Evolutionary conservation across 2,797 vertebrate species (phyloP), one percentile per base, ranked within the genome.

Genomic region (Brotula barbata): DNA sequence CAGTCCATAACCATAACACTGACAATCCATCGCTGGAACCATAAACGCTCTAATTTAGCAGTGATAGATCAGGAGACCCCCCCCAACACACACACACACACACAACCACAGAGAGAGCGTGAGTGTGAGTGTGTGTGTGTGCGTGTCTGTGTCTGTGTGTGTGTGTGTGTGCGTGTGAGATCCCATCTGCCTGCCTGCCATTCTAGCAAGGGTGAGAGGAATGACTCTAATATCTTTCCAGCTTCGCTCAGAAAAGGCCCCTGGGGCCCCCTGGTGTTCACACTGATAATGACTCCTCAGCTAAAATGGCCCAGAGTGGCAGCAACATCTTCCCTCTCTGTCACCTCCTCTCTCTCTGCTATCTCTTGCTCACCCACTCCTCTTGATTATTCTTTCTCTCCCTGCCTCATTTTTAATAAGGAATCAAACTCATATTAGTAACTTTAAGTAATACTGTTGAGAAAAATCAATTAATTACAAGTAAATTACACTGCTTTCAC

Each of bases 241-340:
- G 28, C 10, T 7, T 34, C 16, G 3, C 17, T 6, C 40, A 19
- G 15, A 57, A 44, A 11, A 6, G 11, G 43, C 14, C 33, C 55
- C 55, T 46, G 55, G 20, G 43, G 36, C 43, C 20, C 19, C 15
- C 7, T 23, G 20, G 28, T 36, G 31, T 16, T 46, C 5, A 21
- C 19, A 20, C 55, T 43, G 31, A 19, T 58, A 58, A 58, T 22
- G 55, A 46, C 42, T 45, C 43, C 31, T 37, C 52, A 8, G 4
- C 55, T 46, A 39, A 37, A 58, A 58, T 15, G 42, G 16, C 22
- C 52, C 39, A 39, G 5, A 14, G 37, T 28, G 52, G n/a, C 5
- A 10, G 20, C 9, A 13, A 20, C 15, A 37, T 16, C 42, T 17
- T 33, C 14, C 20, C 42, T 16, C 13, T 17, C 46, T 17, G 6